These are phyloP conservation scores for Hucho hucho DNA, from an alignment of 2,113 vertebrate species.

Conservation along the genomic window DNA sequence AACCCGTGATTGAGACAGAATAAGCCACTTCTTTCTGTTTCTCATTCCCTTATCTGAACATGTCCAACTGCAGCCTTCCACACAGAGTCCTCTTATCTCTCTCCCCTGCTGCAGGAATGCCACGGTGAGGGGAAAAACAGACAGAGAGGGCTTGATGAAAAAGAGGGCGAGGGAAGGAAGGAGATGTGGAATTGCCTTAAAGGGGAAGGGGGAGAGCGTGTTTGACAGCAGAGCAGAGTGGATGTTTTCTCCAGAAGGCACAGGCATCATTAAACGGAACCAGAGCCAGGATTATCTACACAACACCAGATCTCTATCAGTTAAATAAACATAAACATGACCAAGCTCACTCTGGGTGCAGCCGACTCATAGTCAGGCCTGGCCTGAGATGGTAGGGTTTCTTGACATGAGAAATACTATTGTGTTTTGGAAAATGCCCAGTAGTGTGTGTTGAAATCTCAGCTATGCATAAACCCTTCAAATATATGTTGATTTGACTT, in stretches of 20 bases:
- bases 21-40: background rate
- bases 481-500: conserved; percentile 27
- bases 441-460: background rate
- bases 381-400: too few species aligned
- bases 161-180: conserved; percentile 18
- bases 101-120: conserved; percentile 57
- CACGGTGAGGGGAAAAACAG: conserved; percentile 25
- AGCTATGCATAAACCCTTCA: background rate
- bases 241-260: background rate
- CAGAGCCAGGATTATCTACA: conserved; percentile 10
- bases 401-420: background rate
- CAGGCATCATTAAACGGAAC: conserved; percentile 4
- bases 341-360: background rate
- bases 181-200: conserved; percentile 46
- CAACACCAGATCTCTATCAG: conserved; percentile 20
- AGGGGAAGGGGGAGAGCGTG: conserved; percentile 8
- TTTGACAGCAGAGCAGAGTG: background rate
- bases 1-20: too few species aligned
- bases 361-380: background rate
- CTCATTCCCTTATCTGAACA: conserved; percentile 45
- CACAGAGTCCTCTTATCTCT: conserved; percentile 57
- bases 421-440: background rate
- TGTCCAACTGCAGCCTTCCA: conserved; percentile 50
- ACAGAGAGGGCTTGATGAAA: conserved; percentile 44
- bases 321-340: background rate